Base-by-base conservation (phyloP, 2,888 invertebrate species). In the Ochlodes sylvanus region DNA sequence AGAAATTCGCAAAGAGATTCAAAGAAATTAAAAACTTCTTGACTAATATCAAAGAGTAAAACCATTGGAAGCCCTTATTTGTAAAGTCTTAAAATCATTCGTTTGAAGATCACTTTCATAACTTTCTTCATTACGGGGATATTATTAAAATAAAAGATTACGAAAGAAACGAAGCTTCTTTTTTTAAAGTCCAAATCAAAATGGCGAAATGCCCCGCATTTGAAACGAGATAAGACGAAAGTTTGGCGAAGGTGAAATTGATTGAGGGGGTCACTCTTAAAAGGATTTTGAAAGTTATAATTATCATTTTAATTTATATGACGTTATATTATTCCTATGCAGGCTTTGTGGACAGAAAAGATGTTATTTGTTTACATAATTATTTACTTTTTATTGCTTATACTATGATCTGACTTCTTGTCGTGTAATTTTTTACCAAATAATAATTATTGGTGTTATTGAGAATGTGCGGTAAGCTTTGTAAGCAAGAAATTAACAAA, bases 41-140 rank as follows among this genome's bases (percentile, higher is more conserved):
- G 27, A 34, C 55, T 55, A 10, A 55, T 55, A 34, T 55, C 55
- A 55, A 55, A 55, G 55, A 55, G 34, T 55, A 55, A 55, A 55
- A 55, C 17, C 32, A 55, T 55, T 55, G 32, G 15, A 55, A 55
- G n/a, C 55, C 47, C 47, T 41, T 61, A 61, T 61, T 61, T 47
- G 60, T 47, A 47, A 41, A 42, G 42, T 21, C 34, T 38, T 38
- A 38, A 44, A 61, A 61, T 32, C 44, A 54, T 52, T 54, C 62
- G 62, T 63, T 54, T 54, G 62, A 63, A 63, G 62, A 54, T 63
- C 52, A 54, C 14, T 38, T 19, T 38, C 15, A 54, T 52, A 63
- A 63, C 52, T 63, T 63, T 63, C 38, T 63, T 63, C 62, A 63
- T 63, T 63, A 63, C 34, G 21, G 9, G 14, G 62, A 54, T 54